Conservation (phyloP, 1,140 invertebrate genomes). For the Diachasmimorpha longicaudata region DNA sequence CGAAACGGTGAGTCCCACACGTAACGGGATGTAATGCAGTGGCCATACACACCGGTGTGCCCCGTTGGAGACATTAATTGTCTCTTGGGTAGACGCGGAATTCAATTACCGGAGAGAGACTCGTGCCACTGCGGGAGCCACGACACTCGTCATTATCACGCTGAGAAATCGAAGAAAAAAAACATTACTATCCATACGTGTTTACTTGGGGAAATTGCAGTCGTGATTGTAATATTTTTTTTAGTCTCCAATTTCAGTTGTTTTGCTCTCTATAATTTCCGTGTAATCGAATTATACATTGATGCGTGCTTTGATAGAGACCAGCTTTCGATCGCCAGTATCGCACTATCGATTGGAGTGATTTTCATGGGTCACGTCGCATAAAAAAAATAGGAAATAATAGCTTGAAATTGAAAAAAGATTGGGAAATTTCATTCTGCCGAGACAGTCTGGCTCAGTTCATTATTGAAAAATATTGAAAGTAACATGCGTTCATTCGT, state of each 20-base stretch:
- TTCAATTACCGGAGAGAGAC: not conserved
- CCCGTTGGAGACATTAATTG: not conserved
- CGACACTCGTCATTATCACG: constrained; percentile 6
- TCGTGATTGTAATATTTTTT: not conserved
- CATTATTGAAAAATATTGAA: no score
- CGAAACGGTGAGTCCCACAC: not conserved
- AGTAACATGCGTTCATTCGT: not conserved
- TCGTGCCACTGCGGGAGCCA: not conserved
- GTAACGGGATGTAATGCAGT: not conserved
- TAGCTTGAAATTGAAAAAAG: no score
- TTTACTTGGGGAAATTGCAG: not conserved
- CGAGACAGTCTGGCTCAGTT: no score
- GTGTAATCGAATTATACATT: no score
- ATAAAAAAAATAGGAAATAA: no score
- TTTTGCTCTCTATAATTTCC: no score
- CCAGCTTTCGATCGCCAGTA: no score
- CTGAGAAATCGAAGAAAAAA: not conserved
- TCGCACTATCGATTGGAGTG: no score
- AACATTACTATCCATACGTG: not conserved
- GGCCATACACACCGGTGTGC: not conserved
- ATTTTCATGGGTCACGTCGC: no score
- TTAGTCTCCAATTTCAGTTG: not conserved
- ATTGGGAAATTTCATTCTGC: no score
- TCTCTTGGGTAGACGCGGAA: not conserved
- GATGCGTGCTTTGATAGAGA: no score